A percentile compares a stretch with the other conserved stretches of the same genome.
phyloP scores from a whole-genome alignment of 2,113 vertebrate genomes.

The Sporophila hypoxantha region DNA sequence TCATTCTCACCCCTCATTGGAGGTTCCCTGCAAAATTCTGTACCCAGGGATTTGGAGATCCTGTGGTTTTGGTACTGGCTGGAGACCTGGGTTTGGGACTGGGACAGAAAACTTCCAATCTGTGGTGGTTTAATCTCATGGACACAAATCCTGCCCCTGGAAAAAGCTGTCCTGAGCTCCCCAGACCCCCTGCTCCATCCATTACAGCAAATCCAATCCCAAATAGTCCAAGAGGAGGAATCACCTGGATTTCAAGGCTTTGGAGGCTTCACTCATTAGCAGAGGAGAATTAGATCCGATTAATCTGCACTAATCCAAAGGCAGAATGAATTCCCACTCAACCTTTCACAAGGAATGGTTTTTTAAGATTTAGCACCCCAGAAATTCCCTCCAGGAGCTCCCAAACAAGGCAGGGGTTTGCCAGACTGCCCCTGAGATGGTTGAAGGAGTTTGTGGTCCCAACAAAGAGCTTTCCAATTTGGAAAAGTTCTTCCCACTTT shows the following conservation, averaged over 20 bases:
- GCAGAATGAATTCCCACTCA: neutral
- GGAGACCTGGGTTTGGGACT: neutral
- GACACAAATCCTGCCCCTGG: neutral
- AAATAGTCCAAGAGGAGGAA: neutral
- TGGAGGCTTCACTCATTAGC: neutral
- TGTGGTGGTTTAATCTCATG: neutral
- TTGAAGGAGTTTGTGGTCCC: fast-evolving
- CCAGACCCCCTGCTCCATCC: neutral
- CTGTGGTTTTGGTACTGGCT: neutral
- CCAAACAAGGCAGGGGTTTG: neutral
- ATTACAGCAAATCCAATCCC: neutral
- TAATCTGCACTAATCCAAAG: neutral
- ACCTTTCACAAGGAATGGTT: fast-evolving
- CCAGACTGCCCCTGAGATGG: neutral
- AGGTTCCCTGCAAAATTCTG: no score
- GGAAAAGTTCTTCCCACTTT: neutral
- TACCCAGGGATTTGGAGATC: neutral
- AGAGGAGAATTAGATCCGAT: neutral
- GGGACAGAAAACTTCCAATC: neutral
- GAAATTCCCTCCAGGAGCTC: neutral
- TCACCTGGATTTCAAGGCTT: neutral
- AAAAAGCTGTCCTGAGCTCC: neutral
- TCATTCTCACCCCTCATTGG: fast-evolving
- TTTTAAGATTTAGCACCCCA: neutral
- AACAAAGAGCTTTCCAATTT: neutral